Conservation (phyloP, 53 echinoderm and acorn worm genomes). For the Paracentrotus lividus region DNA sequence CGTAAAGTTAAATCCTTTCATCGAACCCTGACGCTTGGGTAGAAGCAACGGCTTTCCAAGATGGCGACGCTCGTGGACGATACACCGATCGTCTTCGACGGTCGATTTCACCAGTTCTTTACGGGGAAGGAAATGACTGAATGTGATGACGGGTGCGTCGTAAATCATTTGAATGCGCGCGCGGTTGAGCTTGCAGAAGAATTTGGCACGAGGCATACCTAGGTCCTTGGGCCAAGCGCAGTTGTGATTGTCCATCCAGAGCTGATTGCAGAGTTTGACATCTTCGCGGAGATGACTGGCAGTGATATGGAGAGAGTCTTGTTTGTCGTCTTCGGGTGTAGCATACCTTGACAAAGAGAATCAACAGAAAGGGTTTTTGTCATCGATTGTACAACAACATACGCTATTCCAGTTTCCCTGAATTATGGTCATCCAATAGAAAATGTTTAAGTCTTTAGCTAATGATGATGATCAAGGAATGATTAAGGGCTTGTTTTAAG, state of each 20-base stretch:
- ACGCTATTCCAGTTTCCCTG: too few species aligned
- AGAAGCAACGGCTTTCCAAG: constrained; percentile 77
- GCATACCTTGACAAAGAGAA: constrained; percentile 72
- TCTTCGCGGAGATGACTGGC: constrained; percentile 73
- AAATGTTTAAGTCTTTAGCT: too few species aligned
- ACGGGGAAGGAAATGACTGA: constrained; percentile 96
- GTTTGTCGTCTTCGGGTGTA: constrained; percentile 91
- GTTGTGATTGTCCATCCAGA: constrained; percentile 99
- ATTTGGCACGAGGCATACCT: constrained; percentile 83
- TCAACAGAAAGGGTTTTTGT: not conserved
- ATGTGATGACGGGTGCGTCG: constrained; percentile 92
- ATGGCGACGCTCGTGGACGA: constrained; percentile 75
- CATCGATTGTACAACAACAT: too few species aligned
- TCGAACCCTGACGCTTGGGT: constrained; percentile 87
- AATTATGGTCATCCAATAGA: too few species aligned
- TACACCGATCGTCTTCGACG: constrained; percentile 74
- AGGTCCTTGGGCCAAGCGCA: constrained; percentile 90
- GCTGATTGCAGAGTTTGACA: constrained; percentile 64
- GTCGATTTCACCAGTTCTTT: constrained; percentile 85
- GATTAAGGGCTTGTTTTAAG: too few species aligned
- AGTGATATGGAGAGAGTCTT: constrained; percentile 79
- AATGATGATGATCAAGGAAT: too few species aligned
- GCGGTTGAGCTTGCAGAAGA: constrained; percentile 80
- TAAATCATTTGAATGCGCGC: constrained; percentile 75
- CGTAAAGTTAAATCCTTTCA: constrained; percentile 95